phyloP scores from a whole-genome alignment of 2,888 invertebrate species.

The Coelogynopora nodosa region DNA sequence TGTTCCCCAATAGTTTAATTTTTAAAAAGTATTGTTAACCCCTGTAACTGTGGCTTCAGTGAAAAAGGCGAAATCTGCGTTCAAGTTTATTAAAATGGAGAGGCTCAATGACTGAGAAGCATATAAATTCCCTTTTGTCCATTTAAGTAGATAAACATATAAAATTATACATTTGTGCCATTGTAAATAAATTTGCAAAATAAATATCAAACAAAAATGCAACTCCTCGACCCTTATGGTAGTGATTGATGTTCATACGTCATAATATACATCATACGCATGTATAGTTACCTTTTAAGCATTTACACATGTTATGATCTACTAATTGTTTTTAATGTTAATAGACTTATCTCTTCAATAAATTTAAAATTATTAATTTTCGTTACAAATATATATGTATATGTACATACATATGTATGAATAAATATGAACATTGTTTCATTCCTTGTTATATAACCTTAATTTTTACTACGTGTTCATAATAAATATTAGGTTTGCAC shows the following conservation, averaged over 20 bases:
- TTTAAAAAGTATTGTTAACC: not conserved
- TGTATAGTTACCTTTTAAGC: not conserved
- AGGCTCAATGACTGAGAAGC: not conserved
- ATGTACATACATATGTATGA: not conserved
- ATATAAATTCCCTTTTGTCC: not conserved
- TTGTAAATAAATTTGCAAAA: not conserved
- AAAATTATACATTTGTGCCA: not conserved
- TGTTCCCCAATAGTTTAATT: not conserved
- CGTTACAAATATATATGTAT: not conserved
- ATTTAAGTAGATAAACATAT: not conserved
- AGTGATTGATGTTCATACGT: not conserved
- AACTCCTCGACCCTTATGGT: not conserved
- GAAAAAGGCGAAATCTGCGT: not conserved
- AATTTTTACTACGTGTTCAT: not conserved
- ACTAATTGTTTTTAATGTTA: not conserved
- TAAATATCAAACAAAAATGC: not conserved
- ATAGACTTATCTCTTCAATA: not conserved
- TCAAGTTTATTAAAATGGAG: not conserved
- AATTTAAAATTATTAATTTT: not conserved
- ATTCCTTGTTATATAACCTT: not conserved
- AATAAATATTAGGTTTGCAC: not conserved
- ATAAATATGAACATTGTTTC: not conserved
- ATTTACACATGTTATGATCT: not conserved
- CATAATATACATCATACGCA: not conserved
- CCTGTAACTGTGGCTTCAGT: not conserved